Percentiles rank a stretch among this genome's conserved stretches.
Evolutionary conservation across 2,113 vertebrate genomes (phyloP).

Genomic region (Panthera tigris): DNA sequence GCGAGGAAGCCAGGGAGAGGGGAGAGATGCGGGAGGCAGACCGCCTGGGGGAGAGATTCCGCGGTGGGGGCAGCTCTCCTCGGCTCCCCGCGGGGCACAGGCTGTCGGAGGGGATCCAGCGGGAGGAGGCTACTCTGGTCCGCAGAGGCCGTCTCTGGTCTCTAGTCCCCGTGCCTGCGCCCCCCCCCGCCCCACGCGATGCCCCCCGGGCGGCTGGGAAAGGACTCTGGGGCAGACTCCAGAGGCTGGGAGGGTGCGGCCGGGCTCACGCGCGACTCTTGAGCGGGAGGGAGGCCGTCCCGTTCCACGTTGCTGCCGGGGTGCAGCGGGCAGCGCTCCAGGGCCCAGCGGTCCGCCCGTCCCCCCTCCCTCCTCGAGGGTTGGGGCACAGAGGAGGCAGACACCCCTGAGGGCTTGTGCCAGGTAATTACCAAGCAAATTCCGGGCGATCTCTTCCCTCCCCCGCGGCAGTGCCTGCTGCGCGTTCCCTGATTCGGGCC

Average conservation of each 20-base stretch:
- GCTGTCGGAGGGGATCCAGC: not conserved
- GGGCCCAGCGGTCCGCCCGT: not conserved
- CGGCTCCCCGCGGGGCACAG: fast-evolving
- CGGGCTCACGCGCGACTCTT: not conserved
- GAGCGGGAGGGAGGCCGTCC: not conserved
- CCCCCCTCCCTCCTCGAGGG: not conserved
- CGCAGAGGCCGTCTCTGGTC: not conserved
- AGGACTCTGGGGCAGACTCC: not conserved
- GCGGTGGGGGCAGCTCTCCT: not conserved
- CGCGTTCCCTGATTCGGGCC: slow-evolving; percentile 34
- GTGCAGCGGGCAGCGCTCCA: not conserved
- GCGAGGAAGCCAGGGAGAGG: not conserved
- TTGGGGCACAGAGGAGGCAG: not conserved
- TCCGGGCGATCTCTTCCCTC: not conserved
- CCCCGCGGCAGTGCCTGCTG: slow-evolving; percentile 23
- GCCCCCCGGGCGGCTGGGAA: not conserved
- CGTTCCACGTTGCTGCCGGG: not conserved
- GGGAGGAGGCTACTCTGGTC: not conserved
- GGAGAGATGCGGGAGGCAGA: not conserved
- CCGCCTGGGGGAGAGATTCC: not conserved
- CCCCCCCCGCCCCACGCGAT: fast-evolving
- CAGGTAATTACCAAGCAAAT: slow-evolving; percentile 58
- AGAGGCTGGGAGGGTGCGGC: not conserved
- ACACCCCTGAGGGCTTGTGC: not conserved
- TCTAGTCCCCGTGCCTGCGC: not conserved